These are phyloP conservation scores for Darevskia nairensis DNA, from an alignment of 2,797 vertebrate genomes.

Conservation along the genomic window DNA sequence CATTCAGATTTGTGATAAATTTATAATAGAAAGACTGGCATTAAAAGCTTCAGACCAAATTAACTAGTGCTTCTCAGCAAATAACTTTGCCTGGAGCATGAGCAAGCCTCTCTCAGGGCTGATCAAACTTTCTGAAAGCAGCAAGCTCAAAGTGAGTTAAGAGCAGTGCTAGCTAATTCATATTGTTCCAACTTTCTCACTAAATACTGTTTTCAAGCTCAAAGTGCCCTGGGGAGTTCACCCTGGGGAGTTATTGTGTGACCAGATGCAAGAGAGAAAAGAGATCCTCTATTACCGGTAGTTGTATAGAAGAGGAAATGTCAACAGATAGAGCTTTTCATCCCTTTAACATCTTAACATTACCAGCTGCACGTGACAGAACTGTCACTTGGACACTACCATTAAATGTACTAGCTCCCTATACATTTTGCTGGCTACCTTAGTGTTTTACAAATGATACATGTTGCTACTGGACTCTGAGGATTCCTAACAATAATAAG, in stretches of 20 bases:
- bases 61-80: conserved; percentile 27
- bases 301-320: not conserved
- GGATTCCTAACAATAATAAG: no score
- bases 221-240: not conserved
- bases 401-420: not conserved
- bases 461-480: no score
- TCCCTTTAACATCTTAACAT: not conserved
- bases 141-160: conserved; percentile 4
- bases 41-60: conserved; percentile 52
- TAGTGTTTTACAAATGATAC: not conserved
- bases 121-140: conserved; percentile 30
- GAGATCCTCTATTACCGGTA: not conserved
- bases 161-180: conserved; percentile 4
- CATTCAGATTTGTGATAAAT: conserved; percentile 18
- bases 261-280: not conserved
- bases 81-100: not conserved
- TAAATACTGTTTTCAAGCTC: not conserved
- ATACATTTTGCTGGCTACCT: not conserved
- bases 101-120: not conserved
- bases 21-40: conserved; percentile 27
- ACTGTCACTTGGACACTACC: not conserved
- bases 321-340: not conserved
- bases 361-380: not conserved
- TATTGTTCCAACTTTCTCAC: conserved; percentile 2
- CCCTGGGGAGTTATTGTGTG: not conserved